Conservation (phyloP, 1,140 invertebrate genomes). For the Bursaphelenchus mucronatus region DNA sequence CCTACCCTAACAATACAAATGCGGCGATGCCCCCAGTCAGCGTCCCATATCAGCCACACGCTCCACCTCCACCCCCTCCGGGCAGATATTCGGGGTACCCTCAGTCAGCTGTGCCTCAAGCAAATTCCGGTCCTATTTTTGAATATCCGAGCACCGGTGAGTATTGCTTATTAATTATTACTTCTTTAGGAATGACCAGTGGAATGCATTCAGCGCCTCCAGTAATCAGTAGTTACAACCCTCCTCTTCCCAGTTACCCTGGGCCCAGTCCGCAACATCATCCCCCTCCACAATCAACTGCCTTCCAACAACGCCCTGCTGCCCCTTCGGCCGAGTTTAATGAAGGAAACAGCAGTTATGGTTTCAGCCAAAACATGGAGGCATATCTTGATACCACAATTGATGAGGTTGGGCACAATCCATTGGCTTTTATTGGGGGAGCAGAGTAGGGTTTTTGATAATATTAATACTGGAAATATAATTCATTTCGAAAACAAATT, state of each 20-base stretch:
- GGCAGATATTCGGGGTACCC: not conserved
- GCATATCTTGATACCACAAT: conserved; percentile 3
- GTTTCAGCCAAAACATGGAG: not conserved
- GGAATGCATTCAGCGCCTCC: conserved; percentile 19
- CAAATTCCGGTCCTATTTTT: not conserved
- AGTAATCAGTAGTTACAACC: not conserved
- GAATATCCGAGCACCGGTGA: conserved; percentile 10
- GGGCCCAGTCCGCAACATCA: not conserved
- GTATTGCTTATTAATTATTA: conserved; percentile 1
- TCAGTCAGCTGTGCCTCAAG: conserved; percentile 10
- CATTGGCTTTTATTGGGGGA: conserved; percentile 14
- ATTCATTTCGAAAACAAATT: not conserved
- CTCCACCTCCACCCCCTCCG: not conserved
- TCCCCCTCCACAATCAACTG: not conserved
- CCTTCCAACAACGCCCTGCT: not conserved
- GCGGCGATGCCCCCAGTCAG: conserved; percentile 1
- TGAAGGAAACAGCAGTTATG: not conserved
- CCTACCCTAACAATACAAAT: not conserved
- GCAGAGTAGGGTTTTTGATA: not conserved
- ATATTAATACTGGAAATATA: not conserved
- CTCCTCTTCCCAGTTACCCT: not conserved
- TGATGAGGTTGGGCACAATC: conserved; percentile 16
- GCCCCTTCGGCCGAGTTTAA: not conserved
- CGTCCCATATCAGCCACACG: not conserved
- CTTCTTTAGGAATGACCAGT: conserved; percentile 14